These are phyloP conservation scores for Azemiops feae DNA, from an alignment of 2,113 vertebrate genomes.

Conservation along the genomic window DNA sequence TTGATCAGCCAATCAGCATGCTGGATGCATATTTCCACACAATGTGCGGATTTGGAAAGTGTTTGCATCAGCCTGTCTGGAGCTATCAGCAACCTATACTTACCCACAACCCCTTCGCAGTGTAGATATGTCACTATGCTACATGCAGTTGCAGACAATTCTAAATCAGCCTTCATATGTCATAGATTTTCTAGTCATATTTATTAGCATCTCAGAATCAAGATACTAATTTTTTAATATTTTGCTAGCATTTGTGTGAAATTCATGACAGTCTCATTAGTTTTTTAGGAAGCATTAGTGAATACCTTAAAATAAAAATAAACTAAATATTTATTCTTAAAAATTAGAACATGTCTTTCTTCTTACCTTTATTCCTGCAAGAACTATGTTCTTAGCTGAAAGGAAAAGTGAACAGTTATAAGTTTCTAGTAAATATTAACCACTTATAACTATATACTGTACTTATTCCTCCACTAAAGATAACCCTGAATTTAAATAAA, in stretches of 20 bases:
- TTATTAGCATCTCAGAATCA: not conserved
- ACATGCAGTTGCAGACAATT: not conserved
- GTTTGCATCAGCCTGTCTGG: too few relatives aligned
- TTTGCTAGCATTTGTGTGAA: not conserved
- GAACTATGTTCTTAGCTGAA: conserved; percentile 94
- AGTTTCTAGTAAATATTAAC: not conserved
- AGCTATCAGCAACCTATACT: not conserved
- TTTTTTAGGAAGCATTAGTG: not conserved
- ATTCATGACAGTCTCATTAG: not conserved
- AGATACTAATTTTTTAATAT: not conserved
- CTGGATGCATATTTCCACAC: too few relatives aligned
- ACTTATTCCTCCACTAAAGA: not conserved
- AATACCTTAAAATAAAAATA: not conserved
- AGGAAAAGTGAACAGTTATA: conserved; percentile 5
- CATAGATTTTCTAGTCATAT: not conserved
- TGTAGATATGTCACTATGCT: not conserved
- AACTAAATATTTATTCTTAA: not conserved
- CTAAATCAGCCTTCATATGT: not conserved
- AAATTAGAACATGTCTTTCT: conserved; percentile 2
- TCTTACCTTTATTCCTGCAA: conserved; percentile 95
- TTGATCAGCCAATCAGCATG: too few relatives aligned
- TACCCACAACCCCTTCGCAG: not conserved
- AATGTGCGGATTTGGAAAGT: too few relatives aligned
- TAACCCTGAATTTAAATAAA: not conserved
- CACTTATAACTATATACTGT: not conserved